Conservation (phyloP, 2,888 invertebrate genomes). For the Serrognathus titanus region DNA sequence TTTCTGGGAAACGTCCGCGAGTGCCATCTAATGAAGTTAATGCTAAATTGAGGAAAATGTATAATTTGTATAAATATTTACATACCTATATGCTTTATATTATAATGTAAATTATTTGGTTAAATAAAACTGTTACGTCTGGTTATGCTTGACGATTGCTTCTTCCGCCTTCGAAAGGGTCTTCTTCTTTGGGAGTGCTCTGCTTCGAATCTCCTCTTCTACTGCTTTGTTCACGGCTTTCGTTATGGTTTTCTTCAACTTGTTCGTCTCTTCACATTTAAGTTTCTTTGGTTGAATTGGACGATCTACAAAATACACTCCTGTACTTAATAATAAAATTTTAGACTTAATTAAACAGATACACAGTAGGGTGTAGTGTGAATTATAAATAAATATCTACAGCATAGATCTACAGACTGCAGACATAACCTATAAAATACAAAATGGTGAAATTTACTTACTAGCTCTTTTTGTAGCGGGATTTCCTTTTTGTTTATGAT, state of each 20-base stretch:
- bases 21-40: conserved; percentile 2
- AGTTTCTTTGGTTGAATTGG: conserved; percentile 64
- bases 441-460: conserved; percentile 40
- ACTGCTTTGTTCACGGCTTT: conserved; percentile 69
- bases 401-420: no score
- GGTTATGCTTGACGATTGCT: conserved; percentile 48
- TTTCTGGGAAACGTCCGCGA: no score
- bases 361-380: no score
- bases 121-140: conserved; percentile 10
- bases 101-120: conserved; percentile 10
- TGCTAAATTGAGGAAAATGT: conserved; percentile 10
- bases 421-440: no score
- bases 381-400: no score
- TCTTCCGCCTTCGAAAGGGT: conserved; percentile 54
- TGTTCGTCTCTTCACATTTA: conserved; percentile 56
- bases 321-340: conserved; percentile 12
- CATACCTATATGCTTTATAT: conserved; percentile 13
- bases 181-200: conserved; percentile 51
- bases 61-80: conserved; percentile 3
- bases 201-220: conserved; percentile 62
- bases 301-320: conserved; percentile 51
- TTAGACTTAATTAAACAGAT: no score
- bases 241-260: conserved; percentile 63
- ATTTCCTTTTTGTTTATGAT: conserved; percentile 54
- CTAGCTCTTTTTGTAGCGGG: conserved; percentile 59